A percentile compares a stretch with the other conserved stretches of the same genome.
Conservation (phyloP, 2,888 invertebrate genomes). For the Sphaerophoria rueppellii region DNA sequence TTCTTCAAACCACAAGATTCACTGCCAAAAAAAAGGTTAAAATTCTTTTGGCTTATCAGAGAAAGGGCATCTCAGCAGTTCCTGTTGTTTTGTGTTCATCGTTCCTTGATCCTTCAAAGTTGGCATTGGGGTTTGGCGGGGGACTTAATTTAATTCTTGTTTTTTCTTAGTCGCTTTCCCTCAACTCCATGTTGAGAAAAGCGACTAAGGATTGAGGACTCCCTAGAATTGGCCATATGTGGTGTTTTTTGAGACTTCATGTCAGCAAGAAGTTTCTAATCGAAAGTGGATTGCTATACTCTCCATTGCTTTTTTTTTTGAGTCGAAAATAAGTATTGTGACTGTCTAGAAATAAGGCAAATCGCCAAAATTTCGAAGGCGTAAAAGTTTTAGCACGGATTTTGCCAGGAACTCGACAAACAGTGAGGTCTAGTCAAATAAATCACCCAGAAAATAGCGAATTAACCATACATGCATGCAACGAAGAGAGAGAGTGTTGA, state of each 20-base stretch:
- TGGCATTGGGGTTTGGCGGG: too few species aligned
- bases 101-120: slow-evolving; percentile 16
- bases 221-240: slow-evolving; percentile 38
- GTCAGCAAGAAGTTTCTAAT: slow-evolving; percentile 62
- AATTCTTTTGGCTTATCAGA: slow-evolving; percentile 70
- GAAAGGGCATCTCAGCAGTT: slow-evolving; percentile 72
- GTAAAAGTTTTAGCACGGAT: slow-evolving; percentile 22
- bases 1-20: slow-evolving; percentile 50
- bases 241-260: slow-evolving; percentile 51
- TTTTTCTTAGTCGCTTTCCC: slow-evolving; percentile 23
- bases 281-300: slow-evolving; percentile 11
- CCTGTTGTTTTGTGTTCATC: slow-evolving; percentile 47
- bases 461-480: slow-evolving; percentile 6
- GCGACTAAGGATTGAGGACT: neutral
- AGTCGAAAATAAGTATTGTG: slow-evolving; percentile 22
- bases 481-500: slow-evolving; percentile 44
- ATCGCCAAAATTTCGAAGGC: slow-evolving; percentile 60
- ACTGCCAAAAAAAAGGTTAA: slow-evolving; percentile 56
- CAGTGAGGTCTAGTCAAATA: slow-evolving; percentile 63
- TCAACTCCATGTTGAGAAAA: neutral
- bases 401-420: slow-evolving; percentile 47
- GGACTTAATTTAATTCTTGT: neutral
- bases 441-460: slow-evolving; percentile 54
- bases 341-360: slow-evolving; percentile 51
- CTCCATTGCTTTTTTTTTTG: neutral